These are phyloP conservation scores for Octonoba sinensis DNA, from an alignment of 2,888 invertebrate species.

Conservation along the genomic window DNA sequence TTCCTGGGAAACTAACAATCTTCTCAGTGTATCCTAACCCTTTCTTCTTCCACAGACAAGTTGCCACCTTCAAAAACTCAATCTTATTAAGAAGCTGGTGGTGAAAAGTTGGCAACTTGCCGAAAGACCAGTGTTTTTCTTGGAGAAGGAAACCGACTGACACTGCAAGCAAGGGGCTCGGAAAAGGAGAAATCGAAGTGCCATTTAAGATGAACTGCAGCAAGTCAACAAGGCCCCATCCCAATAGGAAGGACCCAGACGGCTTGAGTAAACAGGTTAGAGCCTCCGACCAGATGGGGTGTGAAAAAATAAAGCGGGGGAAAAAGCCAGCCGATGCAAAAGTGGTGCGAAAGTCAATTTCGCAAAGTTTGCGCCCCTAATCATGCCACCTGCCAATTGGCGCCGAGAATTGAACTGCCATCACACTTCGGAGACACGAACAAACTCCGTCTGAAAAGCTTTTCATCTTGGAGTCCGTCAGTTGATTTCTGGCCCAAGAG, in stretches of 20 bases:
- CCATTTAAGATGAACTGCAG: constrained; percentile 39
- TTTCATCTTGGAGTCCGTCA: no score
- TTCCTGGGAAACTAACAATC: no score
- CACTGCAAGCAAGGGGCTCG: background rate
- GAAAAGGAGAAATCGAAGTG: constrained; percentile 41
- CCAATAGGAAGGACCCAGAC: constrained; percentile 30
- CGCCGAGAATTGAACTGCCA: constrained; percentile 16
- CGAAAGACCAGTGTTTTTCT: constrained; percentile 30
- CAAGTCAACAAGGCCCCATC: constrained; percentile 36
- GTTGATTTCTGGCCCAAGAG: no score
- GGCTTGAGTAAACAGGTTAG: constrained; percentile 51
- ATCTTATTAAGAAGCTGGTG: constrained; percentile 35
- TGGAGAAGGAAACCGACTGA: constrained; percentile 6
- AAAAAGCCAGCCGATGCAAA: constrained; percentile 13
- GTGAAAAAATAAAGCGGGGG: constrained; percentile 10
- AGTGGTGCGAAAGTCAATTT: constrained; percentile 54
- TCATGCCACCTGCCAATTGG: constrained; percentile 44
- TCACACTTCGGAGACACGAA: no score
- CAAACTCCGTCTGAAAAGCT: no score
- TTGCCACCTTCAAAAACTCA: constrained; percentile 23
- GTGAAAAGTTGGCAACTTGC: background rate
- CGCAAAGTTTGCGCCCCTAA: constrained; percentile 51
- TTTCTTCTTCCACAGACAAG: no score
- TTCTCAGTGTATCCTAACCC: no score
- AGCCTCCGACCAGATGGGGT: constrained; percentile 51